Percentiles rank a stretch among this genome's conserved stretches.
Conservation (phyloP, 2,888 invertebrate species). For the Escarpia spicata region DNA sequence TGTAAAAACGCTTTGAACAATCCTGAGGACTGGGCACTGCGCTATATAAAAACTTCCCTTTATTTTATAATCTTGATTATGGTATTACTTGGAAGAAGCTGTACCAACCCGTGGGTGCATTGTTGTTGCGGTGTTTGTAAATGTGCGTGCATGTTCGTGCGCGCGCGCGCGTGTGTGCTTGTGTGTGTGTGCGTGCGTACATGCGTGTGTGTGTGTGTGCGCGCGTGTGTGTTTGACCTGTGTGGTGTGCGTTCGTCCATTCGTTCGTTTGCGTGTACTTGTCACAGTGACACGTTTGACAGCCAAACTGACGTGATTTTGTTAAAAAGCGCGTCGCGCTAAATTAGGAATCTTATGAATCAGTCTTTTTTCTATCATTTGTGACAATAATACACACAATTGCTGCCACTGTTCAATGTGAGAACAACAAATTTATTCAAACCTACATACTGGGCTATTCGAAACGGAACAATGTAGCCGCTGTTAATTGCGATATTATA, state of each 20-base stretch:
- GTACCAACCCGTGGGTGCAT: neutral
- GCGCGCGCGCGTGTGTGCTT: too few species aligned
- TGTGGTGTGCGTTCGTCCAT: too few species aligned
- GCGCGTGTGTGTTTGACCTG: too few species aligned
- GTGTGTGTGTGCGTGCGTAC: neutral
- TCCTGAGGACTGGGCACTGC: too few species aligned
- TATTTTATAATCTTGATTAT: neutral
- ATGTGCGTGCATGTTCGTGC: neutral
- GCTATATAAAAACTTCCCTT: too few species aligned
- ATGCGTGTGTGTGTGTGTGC: neutral
- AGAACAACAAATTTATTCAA: neutral
- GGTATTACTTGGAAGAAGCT: neutral
- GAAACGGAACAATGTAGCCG: neutral
- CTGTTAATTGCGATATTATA: neutral
- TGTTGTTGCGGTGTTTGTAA: neutral
- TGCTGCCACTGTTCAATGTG: neutral
- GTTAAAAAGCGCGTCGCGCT: neutral
- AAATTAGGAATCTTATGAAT: too few species aligned
- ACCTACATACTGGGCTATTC: neutral
- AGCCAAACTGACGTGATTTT: neutral
- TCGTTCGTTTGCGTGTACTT: too few species aligned
- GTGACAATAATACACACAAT: neutral
- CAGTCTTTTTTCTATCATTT: too few species aligned
- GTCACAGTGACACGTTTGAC: too few species aligned
- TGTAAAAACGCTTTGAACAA: too few species aligned